Percentiles rank a stretch among this genome's conserved stretches.
Evolutionary conservation across 1,140 invertebrate genomes (phyloP).

Genomic region (Drosophila pruinosa): DNA sequence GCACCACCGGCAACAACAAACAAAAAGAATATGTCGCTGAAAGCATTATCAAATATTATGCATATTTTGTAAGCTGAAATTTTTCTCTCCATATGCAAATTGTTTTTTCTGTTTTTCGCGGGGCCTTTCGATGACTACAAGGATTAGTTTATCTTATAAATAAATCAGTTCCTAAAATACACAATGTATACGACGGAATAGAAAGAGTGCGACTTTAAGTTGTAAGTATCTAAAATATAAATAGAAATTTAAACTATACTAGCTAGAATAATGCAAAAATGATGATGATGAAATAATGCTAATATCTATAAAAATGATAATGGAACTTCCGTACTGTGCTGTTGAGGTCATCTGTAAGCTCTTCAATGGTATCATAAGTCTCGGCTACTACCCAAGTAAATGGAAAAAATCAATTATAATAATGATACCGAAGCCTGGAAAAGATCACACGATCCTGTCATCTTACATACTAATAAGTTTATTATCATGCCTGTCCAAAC

Average conservation of each 20-base stretch:
- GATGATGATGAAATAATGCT: too few relatives aligned
- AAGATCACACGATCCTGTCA: too few relatives aligned
- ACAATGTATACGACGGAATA: conserved; percentile 55
- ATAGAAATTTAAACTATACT: conserved; percentile 47
- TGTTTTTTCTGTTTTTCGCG: conserved; percentile 36
- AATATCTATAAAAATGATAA: too few relatives aligned
- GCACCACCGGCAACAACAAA: conserved; percentile 20
- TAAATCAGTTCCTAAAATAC: conserved; percentile 75
- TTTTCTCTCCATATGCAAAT: conserved; percentile 34
- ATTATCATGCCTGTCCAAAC: too few relatives aligned
- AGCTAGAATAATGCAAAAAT: too few relatives aligned
- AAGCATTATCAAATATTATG: conserved; percentile 81
- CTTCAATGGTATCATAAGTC: too few relatives aligned
- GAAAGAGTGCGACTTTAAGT: conserved; percentile 18
- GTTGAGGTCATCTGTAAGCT: too few relatives aligned
- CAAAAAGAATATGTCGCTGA: conserved; percentile 70
- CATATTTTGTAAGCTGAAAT: conserved; percentile 70
- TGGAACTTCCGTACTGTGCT: too few relatives aligned
- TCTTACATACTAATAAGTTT: too few relatives aligned
- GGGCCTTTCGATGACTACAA: conserved; percentile 68
- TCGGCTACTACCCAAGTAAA: too few relatives aligned
- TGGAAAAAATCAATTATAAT: too few relatives aligned
- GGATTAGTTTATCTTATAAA: conserved; percentile 79
- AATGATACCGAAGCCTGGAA: too few relatives aligned
- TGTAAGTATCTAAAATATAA: conserved; percentile 24